A percentile compares a stretch with the other conserved stretches of the same genome.
Evolutionary conservation across 2,888 invertebrate species (phyloP).

Genomic region (Drosophila seclusa): DNA sequence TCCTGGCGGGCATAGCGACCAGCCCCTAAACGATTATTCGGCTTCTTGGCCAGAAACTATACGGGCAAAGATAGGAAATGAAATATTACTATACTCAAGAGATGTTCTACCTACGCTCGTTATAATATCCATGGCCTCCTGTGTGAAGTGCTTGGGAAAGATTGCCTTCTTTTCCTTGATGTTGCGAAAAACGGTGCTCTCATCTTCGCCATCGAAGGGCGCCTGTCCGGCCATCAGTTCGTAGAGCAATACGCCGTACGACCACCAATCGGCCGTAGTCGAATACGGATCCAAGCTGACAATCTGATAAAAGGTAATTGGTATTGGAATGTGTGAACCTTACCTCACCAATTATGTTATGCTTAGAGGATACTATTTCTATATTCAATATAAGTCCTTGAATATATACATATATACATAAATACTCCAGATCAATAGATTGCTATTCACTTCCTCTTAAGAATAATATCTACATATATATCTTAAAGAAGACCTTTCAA

Average conservation of each 20-base stretch:
- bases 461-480: neutral
- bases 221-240: constrained; percentile 98
- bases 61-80: neutral
- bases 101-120: constrained; percentile 89
- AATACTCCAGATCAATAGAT: neutral
- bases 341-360: neutral
- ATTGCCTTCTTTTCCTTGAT: constrained; percentile 99
- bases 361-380: neutral
- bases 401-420: neutral
- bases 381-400: neutral
- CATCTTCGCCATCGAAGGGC: constrained; percentile 99
- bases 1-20: constrained; percentile 95
- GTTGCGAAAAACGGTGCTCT: constrained; percentile 98
- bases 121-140: constrained; percentile 97
- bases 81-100: neutral
- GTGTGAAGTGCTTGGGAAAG: constrained; percentile 97
- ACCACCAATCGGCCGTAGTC: constrained; percentile 99
- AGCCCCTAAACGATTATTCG: constrained; percentile 97
- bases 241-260: constrained; percentile 97
- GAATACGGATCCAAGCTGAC: constrained; percentile 98
- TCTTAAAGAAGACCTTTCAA: neutral
- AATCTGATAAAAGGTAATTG: constrained; percentile 87
- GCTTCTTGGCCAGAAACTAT: constrained; percentile 97
- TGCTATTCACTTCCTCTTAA: neutral
- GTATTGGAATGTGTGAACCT: neutral